A percentile compares a stretch with the other conserved stretches of the same genome.
Conservation (phyloP, 2,888 invertebrate genomes). For the Lottia scabra region DNA sequence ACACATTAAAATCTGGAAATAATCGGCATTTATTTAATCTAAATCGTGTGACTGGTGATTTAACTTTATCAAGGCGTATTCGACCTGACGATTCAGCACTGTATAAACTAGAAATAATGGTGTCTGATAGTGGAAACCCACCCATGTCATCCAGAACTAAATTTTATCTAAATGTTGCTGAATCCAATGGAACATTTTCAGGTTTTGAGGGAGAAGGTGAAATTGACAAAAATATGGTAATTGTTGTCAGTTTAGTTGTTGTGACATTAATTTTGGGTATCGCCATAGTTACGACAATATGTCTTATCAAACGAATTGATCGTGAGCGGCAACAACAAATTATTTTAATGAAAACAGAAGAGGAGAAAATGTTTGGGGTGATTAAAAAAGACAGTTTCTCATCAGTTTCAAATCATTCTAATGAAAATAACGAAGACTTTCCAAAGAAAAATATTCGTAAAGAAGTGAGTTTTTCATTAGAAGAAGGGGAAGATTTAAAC, state of each 20-base stretch:
- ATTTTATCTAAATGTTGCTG: constrained; percentile 38
- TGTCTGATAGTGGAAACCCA: constrained; percentile 48
- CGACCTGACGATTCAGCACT: constrained; percentile 41
- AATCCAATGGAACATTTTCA: constrained; percentile 43
- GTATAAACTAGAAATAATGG: constrained; percentile 49
- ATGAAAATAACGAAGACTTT: constrained; percentile 37
- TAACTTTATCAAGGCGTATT: constrained; percentile 56
- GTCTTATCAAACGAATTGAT: constrained; percentile 45
- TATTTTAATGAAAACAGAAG: constrained; percentile 22
- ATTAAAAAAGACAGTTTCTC: constrained; percentile 20
- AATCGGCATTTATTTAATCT: constrained; percentile 69
- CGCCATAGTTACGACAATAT: constrained; percentile 50
- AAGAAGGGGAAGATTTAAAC: constrained; percentile 48
- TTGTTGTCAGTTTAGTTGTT: constrained; percentile 49
- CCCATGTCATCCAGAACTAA: constrained; percentile 42
- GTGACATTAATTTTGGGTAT: constrained; percentile 52
- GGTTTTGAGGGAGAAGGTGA: constrained; percentile 25
- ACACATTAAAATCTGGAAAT: constrained; percentile 84
- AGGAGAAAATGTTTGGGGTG: constrained; percentile 36
- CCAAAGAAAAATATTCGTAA: constrained; percentile 50
- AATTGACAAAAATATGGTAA: constrained; percentile 45
- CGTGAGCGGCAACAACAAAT: constrained; percentile 33
- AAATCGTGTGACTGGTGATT: constrained; percentile 67
- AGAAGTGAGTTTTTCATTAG: constrained; percentile 59
- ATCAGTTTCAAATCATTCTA: constrained; percentile 13